These are phyloP conservation scores for Drosophila anomalipes DNA, from an alignment of 2,888 invertebrate genomes.

Conservation along the genomic window DNA sequence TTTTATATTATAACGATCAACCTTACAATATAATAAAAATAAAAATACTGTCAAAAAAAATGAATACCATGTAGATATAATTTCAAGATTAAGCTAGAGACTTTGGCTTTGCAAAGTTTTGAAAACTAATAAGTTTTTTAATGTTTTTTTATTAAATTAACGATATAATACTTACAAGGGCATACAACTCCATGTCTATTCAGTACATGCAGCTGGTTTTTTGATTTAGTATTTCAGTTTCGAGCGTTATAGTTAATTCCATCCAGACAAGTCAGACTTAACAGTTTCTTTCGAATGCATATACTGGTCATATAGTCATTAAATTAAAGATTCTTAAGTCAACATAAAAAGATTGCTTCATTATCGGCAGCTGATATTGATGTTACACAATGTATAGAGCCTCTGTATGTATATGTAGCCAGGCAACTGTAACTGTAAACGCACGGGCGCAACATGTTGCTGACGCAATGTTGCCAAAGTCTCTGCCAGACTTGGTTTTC, in stretches of 20 bases:
- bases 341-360: no score
- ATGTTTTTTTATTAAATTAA: neutral
- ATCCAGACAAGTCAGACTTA: neutral
- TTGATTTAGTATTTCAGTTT: neutral
- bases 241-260: neutral
- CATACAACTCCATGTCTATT: neutral
- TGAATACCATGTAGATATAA: neutral
- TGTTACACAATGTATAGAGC: neutral
- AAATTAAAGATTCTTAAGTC: no score
- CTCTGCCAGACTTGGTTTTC: slow-evolving; percentile 15
- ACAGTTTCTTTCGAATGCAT: no score
- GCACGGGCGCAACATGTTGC: slow-evolving; percentile 43
- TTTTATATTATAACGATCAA: neutral
- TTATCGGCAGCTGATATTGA: no score
- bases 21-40: neutral
- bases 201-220: neutral
- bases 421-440: slow-evolving; percentile 44
- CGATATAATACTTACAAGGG: neutral
- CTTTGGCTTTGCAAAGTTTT: neutral
- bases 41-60: neutral
- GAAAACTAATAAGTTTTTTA: neutral
- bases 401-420: neutral
- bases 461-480: slow-evolving; percentile 42
- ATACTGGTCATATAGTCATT: no score
- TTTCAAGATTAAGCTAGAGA: neutral